Conservation (phyloP, 2,113 vertebrate species). For the Campylorhamphus procurvoides region DNA sequence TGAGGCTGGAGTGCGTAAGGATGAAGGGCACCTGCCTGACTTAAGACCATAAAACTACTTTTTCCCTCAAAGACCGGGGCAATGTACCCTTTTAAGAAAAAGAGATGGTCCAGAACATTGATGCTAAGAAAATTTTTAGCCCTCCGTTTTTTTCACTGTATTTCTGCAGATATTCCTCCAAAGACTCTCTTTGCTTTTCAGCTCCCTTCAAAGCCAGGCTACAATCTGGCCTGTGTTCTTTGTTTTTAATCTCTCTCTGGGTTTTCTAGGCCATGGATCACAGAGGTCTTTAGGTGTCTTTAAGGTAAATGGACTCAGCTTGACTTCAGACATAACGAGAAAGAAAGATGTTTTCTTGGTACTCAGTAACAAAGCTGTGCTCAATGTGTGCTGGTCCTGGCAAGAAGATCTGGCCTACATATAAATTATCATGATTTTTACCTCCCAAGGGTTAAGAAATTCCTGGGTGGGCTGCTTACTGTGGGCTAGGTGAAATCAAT, state of each 20-base stretch:
- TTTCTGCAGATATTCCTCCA: background rate
- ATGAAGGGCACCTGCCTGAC: background rate
- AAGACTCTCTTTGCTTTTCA: background rate
- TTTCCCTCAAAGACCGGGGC: background rate
- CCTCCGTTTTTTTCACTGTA: background rate
- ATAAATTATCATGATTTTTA: background rate
- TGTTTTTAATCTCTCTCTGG: background rate
- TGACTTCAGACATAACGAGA: background rate
- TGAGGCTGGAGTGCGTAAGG: background rate
- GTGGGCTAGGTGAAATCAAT: background rate
- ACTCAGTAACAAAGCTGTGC: background rate
- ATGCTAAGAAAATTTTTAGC: background rate
- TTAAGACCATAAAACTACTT: background rate
- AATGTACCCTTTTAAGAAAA: background rate
- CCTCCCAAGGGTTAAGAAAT: background rate
- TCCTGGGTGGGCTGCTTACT: background rate
- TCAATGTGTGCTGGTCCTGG: background rate
- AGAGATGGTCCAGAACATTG: background rate
- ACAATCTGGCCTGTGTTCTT: background rate
- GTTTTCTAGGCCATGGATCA: background rate
- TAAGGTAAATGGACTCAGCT: background rate
- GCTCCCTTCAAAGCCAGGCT: background rate
- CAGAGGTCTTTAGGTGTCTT: background rate
- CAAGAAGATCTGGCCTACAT: background rate
- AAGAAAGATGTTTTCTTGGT: background rate